phyloP scores from a whole-genome alignment of 2,888 invertebrate species.

The Willowsia nigromaculata region DNA sequence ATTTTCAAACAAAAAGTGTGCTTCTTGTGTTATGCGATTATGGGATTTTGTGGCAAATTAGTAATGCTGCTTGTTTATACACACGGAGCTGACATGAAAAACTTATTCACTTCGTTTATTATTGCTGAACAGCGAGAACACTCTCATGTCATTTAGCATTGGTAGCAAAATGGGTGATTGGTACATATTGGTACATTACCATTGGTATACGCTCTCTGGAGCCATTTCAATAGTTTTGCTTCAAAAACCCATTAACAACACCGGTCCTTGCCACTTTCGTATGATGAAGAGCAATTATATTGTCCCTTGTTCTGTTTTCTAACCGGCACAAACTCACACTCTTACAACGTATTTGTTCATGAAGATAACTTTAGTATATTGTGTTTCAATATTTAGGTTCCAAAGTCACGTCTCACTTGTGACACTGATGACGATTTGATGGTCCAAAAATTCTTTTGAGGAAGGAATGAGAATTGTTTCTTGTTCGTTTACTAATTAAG shows the following conservation, averaged over 20 bases:
- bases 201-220: neutral
- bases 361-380: neutral
- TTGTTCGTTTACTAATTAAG: constrained; percentile 4
- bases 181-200: constrained; percentile 32
- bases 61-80: constrained; percentile 46
- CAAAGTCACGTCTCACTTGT: constrained; percentile 58
- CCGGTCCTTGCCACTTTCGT: constrained; percentile 44
- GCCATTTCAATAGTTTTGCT: constrained; percentile 19
- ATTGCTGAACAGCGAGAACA: neutral
- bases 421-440: constrained; percentile 20
- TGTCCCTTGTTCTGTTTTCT: constrained; percentile 24
- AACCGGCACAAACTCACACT: constrained; percentile 8
- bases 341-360: neutral
- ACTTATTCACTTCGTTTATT: constrained; percentile 35
- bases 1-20: constrained; percentile 4
- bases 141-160: constrained; percentile 17
- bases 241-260: constrained; percentile 52
- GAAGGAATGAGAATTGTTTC: neutral
- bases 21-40: constrained; percentile 53
- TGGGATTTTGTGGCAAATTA: constrained; percentile 60
- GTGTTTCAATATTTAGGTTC: constrained; percentile 36
- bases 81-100: constrained; percentile 11
- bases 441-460: constrained; percentile 21
- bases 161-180: constrained; percentile 43
- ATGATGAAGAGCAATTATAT: constrained; percentile 59